Evolutionary conservation across 2,113 vertebrate genomes (phyloP).

Genomic region (Mormyrus lacerda): DNA sequence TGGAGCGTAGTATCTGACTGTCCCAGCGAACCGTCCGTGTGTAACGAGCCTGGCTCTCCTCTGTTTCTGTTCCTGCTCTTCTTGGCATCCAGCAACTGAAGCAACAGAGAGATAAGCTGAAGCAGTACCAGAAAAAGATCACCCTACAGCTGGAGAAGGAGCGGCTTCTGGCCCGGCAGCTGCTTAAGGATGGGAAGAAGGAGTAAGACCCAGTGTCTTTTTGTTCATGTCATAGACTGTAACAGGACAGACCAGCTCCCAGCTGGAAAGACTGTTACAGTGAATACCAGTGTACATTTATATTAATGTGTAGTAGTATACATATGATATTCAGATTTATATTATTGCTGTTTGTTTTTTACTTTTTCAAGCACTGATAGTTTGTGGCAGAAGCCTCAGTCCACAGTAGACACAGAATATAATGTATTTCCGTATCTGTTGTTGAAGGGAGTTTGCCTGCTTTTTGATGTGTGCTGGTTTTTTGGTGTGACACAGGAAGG

Average conservation of each 20-base stretch:
- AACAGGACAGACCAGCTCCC: neutral
- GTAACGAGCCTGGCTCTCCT: neutral
- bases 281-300: neutral
- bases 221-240: neutral
- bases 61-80: neutral
- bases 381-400: neutral
- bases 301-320: neutral
- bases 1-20: neutral
- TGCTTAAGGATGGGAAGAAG: slow-evolving; percentile 76
- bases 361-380: neutral
- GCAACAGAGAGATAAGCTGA: slow-evolving; percentile 89
- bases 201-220: slow-evolving; percentile 61
- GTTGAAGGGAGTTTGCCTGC: neutral
- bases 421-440: neutral
- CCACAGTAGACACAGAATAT: neutral
- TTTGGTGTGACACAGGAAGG: slow-evolving; percentile 61
- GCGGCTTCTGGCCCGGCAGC: slow-evolving; percentile 69
- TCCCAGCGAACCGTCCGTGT: neutral
- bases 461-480: neutral
- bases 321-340: neutral
- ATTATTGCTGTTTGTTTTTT: neutral
- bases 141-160: slow-evolving; percentile 69
- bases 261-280: neutral
- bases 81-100: slow-evolving; percentile 75
- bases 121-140: slow-evolving; percentile 79